phyloP scores from a whole-genome alignment of 2,113 vertebrate species.

The Crotalus viridis region DNA sequence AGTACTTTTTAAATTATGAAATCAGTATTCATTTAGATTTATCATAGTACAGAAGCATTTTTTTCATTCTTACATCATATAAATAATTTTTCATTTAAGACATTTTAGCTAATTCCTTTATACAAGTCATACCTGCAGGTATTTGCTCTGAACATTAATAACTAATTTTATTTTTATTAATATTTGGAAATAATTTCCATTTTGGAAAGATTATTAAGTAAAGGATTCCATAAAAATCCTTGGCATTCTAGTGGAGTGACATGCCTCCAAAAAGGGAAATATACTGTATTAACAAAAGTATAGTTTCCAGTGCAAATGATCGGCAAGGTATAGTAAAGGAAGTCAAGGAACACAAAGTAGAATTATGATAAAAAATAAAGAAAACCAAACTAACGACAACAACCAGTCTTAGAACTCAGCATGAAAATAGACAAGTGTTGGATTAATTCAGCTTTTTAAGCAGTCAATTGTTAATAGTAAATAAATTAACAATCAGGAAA shows the following conservation, averaged over 20 bases:
- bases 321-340: not conserved
- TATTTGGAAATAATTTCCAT: not conserved
- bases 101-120: not conserved
- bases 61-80: not conserved
- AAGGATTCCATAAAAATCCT: not conserved
- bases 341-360: not conserved
- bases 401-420: not conserved
- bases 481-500: not conserved
- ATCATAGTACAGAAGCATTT: not conserved
- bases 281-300: not conserved
- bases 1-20: not conserved
- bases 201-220: not conserved
- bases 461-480: not conserved
- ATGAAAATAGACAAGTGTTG: not conserved
- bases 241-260: not conserved
- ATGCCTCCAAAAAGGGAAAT: not conserved
- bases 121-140: not conserved
- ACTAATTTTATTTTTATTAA: not conserved
- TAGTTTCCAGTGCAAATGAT: not conserved
- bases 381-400: not conserved
- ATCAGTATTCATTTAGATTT: not conserved
- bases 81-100: not conserved
- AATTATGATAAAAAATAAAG: not conserved
- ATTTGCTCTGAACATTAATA: not conserved
- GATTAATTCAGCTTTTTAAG: not conserved